Conservation (phyloP, 2,113 vertebrate species). For the Cyrtonyx montezumae region DNA sequence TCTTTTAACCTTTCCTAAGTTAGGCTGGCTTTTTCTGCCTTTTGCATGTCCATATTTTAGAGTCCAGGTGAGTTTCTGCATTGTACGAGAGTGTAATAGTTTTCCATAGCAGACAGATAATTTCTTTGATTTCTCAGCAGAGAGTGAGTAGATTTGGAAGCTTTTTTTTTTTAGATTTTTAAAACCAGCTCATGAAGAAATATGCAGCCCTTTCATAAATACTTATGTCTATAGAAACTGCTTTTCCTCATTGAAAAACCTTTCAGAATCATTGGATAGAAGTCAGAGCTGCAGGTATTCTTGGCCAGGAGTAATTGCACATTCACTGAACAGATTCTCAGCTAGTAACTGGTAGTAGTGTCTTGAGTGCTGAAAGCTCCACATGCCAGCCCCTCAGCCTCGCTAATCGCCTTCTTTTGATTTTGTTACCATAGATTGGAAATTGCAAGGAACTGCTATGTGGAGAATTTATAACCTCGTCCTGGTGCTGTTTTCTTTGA, state of each 20-base stretch:
- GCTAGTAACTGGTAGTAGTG: background rate
- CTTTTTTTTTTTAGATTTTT: background rate
- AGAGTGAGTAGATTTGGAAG: background rate
- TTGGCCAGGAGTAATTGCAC: background rate
- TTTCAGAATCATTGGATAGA: background rate
- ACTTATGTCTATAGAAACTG: background rate
- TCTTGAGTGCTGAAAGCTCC: conserved; percentile 53
- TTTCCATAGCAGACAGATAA: accelerated
- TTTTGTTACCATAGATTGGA: conserved; percentile 48
- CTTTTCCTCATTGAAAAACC: background rate
- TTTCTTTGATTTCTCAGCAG: background rate
- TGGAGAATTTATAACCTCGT: conserved; percentile 55
- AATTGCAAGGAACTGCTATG: conserved; percentile 50
- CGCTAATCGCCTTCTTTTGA: conserved; percentile 2
- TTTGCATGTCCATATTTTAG: background rate
- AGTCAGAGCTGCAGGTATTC: background rate
- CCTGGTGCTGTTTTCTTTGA: conserved; percentile 29
- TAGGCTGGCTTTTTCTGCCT: background rate
- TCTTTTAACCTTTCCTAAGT: background rate
- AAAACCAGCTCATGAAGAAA: background rate
- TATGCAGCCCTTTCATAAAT: background rate
- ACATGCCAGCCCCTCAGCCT: conserved; percentile 2
- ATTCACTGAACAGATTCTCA: background rate
- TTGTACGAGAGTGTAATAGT: background rate
- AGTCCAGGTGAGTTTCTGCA: background rate